These are phyloP conservation scores for Solea senegalensis DNA, from an alignment of 2,113 vertebrate species.

Conservation along the genomic window DNA sequence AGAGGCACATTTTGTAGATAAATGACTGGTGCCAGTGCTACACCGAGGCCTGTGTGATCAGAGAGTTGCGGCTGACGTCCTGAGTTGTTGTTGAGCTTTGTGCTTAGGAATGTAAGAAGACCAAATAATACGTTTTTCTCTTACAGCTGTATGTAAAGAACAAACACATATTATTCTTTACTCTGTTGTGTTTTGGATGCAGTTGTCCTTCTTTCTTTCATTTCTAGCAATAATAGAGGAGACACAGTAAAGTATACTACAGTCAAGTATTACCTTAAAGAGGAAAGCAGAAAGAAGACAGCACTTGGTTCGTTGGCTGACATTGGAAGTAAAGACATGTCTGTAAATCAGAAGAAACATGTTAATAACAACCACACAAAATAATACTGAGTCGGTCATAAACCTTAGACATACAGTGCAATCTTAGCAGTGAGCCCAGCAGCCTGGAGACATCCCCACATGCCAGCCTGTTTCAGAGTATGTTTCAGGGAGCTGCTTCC, in stretches of 20 bases:
- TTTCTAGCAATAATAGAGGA: background rate
- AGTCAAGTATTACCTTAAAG: constrained; percentile 87
- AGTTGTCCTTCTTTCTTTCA: background rate
- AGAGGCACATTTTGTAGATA: too few species aligned
- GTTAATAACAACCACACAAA: background rate
- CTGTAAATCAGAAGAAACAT: constrained; percentile 64
- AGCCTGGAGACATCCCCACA: constrained; percentile 94
- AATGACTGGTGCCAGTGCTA: too few species aligned
- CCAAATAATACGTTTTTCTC: too few species aligned
- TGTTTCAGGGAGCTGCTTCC: constrained; percentile 80
- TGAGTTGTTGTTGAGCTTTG: too few species aligned
- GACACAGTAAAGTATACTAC: background rate
- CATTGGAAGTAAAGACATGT: constrained; percentile 81
- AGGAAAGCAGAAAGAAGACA: constrained; percentile 90
- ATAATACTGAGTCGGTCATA: background rate
- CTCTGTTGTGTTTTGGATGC: too few species aligned
- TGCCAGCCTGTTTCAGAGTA: constrained; percentile 85
- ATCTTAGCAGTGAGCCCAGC: constrained; percentile 91
- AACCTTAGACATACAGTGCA: constrained; percentile 87
- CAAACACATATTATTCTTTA: too few species aligned
- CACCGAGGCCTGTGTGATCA: too few species aligned
- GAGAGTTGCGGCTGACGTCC: too few species aligned
- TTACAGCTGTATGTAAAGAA: too few species aligned
- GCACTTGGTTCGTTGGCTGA: constrained; percentile 82
- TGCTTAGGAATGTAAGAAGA: too few species aligned